phyloP scores from a whole-genome alignment of 2,113 vertebrate genomes.

The Sorex fumeus region DNA sequence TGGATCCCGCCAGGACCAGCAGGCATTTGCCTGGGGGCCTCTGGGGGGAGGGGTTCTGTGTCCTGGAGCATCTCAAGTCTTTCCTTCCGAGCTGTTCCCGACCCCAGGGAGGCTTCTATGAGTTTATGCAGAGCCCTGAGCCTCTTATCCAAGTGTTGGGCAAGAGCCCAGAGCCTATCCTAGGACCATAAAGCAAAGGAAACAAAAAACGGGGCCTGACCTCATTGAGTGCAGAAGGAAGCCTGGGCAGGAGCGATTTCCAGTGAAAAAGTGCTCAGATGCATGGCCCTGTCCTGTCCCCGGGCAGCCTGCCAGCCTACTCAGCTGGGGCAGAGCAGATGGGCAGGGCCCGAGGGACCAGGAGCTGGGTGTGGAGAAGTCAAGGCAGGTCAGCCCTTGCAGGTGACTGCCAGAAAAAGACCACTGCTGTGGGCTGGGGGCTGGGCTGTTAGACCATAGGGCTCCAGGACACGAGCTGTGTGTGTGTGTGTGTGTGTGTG shows the following conservation, averaged over 20 bases:
- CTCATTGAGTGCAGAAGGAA: background rate
- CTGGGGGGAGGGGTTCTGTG: background rate
- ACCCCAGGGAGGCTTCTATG: too few relatives aligned
- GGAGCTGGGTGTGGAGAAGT: background rate
- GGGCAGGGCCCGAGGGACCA: background rate
- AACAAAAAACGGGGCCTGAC: background rate
- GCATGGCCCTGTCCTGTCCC: background rate
- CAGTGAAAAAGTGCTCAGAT: constrained; percentile 44
- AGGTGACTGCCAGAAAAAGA: background rate
- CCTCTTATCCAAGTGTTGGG: background rate
- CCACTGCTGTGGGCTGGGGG: too few relatives aligned
- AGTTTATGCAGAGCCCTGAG: background rate
- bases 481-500: too few relatives aligned
- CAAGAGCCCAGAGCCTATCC: background rate
- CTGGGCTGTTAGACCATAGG: background rate
- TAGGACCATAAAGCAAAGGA: background rate
- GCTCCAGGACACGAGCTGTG: background rate
- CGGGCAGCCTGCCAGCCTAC: background rate
- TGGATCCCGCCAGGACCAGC: background rate
- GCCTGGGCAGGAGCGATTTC: background rate
- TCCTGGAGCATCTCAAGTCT: constrained; percentile 27
- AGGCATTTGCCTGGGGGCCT: background rate
- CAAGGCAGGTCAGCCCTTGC: background rate
- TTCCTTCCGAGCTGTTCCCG: constrained; percentile 24
- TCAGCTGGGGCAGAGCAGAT: background rate